Evolutionary conservation across 2,113 vertebrate species (phyloP), one percentile per base, ranked within the genome.

Genomic region (Ochotona princeps): DNA sequence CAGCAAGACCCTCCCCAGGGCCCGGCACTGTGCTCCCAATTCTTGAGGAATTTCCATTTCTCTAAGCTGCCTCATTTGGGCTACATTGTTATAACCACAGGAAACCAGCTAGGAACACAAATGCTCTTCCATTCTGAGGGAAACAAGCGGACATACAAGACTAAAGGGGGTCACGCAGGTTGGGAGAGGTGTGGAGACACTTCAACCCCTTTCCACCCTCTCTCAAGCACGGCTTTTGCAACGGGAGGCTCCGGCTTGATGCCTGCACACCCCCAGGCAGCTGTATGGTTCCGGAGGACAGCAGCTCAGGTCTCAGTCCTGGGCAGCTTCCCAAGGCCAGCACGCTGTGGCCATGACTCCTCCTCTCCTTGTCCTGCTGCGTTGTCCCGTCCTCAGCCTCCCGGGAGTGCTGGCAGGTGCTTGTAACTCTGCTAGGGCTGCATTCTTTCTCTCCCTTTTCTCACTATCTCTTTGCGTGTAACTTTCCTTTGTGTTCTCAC

Each of bases 391-490:
- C 4, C 10, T 9, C 4, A 7, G 57, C n/a, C 75, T 73, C 57
- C 11, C 26, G 11, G 26, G 72, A 60, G 20, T 61, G 26, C 61
- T 51, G 61, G 28, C 2, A 8, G 38, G 38, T 20, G 4, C 20
- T 7, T 1, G 15, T 2, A 4, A 21, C 30, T 8, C 28, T 23
- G 9, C 1, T 4, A 0, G 6, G 32, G 8, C 17, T 11, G 17
- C 61, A 5, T 61, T 28, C 2, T 23, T 18, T 18, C 35, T 14
- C n/a, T 17, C 18, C 20, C 28, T 35, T 32, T 1, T 7, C 20
- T 13, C 3, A 7, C 4, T 13, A 15, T 8, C n/a, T n/a, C 54
- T 2, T 7, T 12, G 12, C 32, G 12, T 5, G 4, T 17, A 5
- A 21, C 32, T 20, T 17, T 54, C 74, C 30, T 54, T 20, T 38